Base-by-base conservation (phyloP, 2,797 vertebrate genomes). In the Intellagama lesueurii region DNA sequence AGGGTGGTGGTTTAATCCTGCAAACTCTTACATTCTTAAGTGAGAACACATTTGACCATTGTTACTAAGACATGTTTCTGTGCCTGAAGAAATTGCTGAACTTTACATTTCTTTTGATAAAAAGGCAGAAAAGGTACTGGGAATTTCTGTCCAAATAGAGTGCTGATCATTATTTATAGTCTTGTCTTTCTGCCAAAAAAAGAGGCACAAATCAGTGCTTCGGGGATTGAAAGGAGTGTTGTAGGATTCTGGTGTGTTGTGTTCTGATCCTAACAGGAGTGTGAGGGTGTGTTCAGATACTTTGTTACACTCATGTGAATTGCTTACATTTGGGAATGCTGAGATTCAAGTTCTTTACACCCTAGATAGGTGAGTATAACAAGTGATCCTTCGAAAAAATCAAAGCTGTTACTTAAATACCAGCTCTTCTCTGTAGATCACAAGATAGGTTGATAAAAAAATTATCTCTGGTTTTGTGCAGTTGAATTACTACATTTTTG, bases 401-500 rank as follows among this genome's bases (percentile, higher is more conserved):
- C n/a, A 56, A 56, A 40, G 24, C 68, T 73, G 26, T 26, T 44
- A 76, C 75, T 52, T 77, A 76, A 30, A 66, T 40, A 28, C 28
- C 35, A 1, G 76, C 16, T 26, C 47, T 52, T 35, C 22, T 28
- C 4, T 26, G 4, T 47, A 68, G 32, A 26, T 49, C 22, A 24
- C n/a, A 52, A 30, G 1, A 81, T n/a, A 49, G 30, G 73, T 24
- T 78, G 47, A 11, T 11, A 49, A 60, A 77, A 44, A 9, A 26
- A 60, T 30, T 2, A 14, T 22, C 12, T 64, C 5, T 40, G 72
- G 32, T 9, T 64, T 28, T 12, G 44, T 81, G 78, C 69, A 81
- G 44, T 8, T 83, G 72, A 93, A 79, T 22, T 75, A 47, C n/a
- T 90, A 32, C 47, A 49, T 49, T 89, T 86, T 72, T 90, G 0